Evolutionary conservation across 2,113 vertebrate species (phyloP).

Genomic region (Equus quagga): DNA sequence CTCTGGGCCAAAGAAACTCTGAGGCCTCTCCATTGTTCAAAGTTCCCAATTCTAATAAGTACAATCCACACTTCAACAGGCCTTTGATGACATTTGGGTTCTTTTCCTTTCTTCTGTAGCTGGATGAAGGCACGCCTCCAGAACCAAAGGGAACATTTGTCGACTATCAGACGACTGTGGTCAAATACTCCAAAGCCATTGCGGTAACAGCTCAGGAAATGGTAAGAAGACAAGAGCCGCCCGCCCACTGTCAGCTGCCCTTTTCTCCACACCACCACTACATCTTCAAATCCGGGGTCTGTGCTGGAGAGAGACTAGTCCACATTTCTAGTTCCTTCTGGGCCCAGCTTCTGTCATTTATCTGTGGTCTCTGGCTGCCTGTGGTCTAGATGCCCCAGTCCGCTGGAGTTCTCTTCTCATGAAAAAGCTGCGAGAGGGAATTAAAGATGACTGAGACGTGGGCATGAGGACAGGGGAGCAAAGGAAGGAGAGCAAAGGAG

Average conservation of each 20-base stretch:
- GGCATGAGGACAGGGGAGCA: neutral
- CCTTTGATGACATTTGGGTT: neutral
- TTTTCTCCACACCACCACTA: neutral
- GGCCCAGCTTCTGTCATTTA: neutral
- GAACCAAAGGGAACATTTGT: constrained; percentile 97
- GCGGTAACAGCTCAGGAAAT: constrained; percentile 99
- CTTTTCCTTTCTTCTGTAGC: constrained; percentile 82
- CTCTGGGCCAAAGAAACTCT: neutral
- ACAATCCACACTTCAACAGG: fast-evolving
- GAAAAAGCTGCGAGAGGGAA: neutral
- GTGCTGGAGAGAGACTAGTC: neutral
- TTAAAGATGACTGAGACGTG: neutral
- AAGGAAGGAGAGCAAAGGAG: neutral
- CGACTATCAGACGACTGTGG: constrained; percentile 99
- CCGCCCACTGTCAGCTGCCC: neutral
- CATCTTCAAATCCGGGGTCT: neutral
- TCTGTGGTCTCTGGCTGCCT: neutral
- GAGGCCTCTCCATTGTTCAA: neutral
- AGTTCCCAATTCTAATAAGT: neutral
- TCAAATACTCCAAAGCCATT: constrained; percentile 98
- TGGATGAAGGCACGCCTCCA: constrained; percentile 97
- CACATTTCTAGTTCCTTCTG: neutral
- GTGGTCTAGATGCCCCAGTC: neutral
- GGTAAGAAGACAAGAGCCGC: constrained; percentile 88
- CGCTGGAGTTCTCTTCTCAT: neutral